A percentile compares a stretch with the other conserved stretches of the same genome.
Evolutionary conservation across 2,797 vertebrate species (phyloP).

Genomic region (Enteromius afrohamiltoni): DNA sequence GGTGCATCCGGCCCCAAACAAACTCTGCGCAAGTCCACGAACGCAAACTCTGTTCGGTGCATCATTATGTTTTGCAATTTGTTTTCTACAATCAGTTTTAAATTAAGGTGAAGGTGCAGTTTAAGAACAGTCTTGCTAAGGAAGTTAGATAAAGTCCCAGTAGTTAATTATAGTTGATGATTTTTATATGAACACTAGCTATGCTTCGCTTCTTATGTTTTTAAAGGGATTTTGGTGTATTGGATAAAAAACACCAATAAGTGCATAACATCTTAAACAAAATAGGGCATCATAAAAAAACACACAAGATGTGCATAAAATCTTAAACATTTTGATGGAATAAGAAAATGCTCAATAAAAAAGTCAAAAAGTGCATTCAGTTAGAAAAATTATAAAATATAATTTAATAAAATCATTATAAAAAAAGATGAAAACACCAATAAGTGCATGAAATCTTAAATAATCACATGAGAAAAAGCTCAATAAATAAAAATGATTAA

Average conservation of each 20-base stretch:
- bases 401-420: too few relatives aligned
- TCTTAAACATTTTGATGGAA: neutral
- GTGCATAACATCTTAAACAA: neutral
- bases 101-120: neutral
- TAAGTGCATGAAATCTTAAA: neutral
- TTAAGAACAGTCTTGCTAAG: too few relatives aligned
- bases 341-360: neutral
- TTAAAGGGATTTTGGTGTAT: neutral
- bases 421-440: too few relatives aligned
- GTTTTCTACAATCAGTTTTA: neutral
- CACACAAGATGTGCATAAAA: neutral
- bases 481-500: too few relatives aligned
- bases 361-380: neutral
- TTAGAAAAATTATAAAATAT: too few relatives aligned
- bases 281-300: neutral
- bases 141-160: neutral
- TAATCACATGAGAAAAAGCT: neutral
- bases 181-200: neutral
- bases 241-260: neutral
- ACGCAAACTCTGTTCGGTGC: neutral
- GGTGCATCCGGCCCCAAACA: slow-evolving; percentile 1
- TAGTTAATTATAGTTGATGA: neutral
- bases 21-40: neutral
- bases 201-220: neutral
- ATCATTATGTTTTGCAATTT: neutral